Evolutionary conservation across 2,888 invertebrate genomes (phyloP), one percentile per base, ranked within the genome.

Genomic region (Drosophila borealis): DNA sequence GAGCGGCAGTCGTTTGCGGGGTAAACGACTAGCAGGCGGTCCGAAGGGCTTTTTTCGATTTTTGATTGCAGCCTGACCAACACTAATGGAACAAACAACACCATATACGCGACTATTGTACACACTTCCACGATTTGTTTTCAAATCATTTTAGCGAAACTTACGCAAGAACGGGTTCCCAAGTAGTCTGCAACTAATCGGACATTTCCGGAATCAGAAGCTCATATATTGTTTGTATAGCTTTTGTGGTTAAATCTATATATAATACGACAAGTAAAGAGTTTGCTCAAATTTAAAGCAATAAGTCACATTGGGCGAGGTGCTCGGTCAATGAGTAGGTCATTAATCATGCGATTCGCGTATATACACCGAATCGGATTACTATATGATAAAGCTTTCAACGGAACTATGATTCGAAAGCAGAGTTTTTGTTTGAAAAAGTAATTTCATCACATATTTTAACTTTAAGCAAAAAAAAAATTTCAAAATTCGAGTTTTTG

Each of bases 51-150:
- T 8, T 44, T 11, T 1, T 37, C 1, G 2, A 49, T 1, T 1
- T 57, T 13, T 6, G 21, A 4, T 0, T 29, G 1, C 3, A 50
- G 3, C 46, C 34, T 44, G 8, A 21, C 3, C 1, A 34, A 1
- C 8, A 59, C 3, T 0, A 6, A 0, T 0, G 67, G 67, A 3
- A 55, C 25, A 48, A 68, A 45, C 1, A 75, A 10, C 1, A 48
- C 48, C 76, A 69, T 76, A 72, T 72, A 76, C 4, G 21, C 17
- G 0, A 8, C 4, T 9, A 75, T 55, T 2, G 44, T 46, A 6
- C 72, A 72, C 29, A 64, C 29, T 61, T 76, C 75, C 13, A 75
- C 9, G 1, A 72, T 33, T 48, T 76, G 19, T 34, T 76, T 67
- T 13, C 37, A 57, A 45, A 75, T 61, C 75, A 75, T 75, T 36